A percentile compares a stretch with the other conserved stretches of the same genome.
phyloP scores from a whole-genome alignment of 2,888 invertebrate species.

The Amiota mariae region DNA sequence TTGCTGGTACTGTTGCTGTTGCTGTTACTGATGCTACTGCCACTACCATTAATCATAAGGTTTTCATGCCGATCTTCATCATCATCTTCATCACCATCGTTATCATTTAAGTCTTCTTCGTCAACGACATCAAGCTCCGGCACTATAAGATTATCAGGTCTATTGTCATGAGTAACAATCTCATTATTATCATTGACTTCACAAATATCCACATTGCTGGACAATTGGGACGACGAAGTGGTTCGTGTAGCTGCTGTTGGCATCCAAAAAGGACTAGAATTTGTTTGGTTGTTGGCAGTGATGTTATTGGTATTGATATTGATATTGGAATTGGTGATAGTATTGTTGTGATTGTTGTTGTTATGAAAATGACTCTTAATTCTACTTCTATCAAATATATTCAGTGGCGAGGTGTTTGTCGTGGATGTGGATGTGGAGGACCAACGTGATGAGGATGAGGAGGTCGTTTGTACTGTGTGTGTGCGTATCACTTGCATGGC shows the following conservation, averaged over 20 bases:
- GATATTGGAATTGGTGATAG: conserved; percentile 8
- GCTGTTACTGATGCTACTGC: conserved; percentile 40
- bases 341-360: conserved; percentile 49
- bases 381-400: conserved; percentile 31
- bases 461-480: conserved; percentile 73
- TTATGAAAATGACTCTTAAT: conserved; percentile 38
- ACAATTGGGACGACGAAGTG: conserved; percentile 9
- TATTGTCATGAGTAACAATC: conserved; percentile 39
- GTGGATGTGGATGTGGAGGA: conserved; percentile 49
- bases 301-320: conserved; percentile 43
- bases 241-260: conserved; percentile 32
- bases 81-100: conserved; percentile 55
- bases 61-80: conserved; percentile 42
- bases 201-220: conserved; percentile 57
- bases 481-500: conserved; percentile 82
- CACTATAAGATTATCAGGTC: conserved; percentile 28
- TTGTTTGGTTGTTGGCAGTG: conserved; percentile 29
- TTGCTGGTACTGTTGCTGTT: conserved; percentile 44
- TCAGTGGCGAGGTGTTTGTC: conserved; percentile 36
- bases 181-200: conserved; percentile 58
- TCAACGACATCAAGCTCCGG: conserved; percentile 15
- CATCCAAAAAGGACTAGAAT: conserved; percentile 31
- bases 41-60: conserved; percentile 57
- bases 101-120: conserved; percentile 26
- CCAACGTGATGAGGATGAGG: conserved; percentile 69